Base-by-base conservation (phyloP, 2,113 vertebrate species). In the Elachura formosa region DNA sequence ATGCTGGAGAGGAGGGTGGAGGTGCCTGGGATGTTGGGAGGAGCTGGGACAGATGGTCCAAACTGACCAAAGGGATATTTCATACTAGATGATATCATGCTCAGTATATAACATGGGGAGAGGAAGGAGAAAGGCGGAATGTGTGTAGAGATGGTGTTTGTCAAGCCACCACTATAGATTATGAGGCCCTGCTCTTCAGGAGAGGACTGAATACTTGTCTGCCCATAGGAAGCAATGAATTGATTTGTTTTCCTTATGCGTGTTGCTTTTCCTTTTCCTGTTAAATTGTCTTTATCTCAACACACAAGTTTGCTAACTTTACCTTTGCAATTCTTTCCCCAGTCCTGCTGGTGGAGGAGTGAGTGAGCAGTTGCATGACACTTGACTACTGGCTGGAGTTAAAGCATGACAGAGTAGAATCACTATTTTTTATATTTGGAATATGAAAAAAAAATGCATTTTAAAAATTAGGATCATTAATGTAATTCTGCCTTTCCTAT, bases 111-210 rank as follows among this genome's bases (percentile, higher is more conserved):
- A 34, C 62, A 4, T 15, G 29, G 10, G 23, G 23, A 5, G 8
- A 62, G 49, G 48, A 75, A 48, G 31, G 21, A 80, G 51, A 28
- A 51, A 36, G 8, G 10, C 5, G 4, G 20, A 8, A 26, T 14
- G 6, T 52, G 38, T 55, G 26, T 9, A 41, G 31, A 48, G 17
- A 41, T 36, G 23, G 12, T 12, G 7, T 40, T 75, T 46, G 17
- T 33, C 40, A 62, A 48, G 22, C 21, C 49, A 62, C 34, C 0
- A 0, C 6, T 28, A 33, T 1, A 9, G 33, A 21, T 41, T 40
- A 23, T 48, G 41, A 21, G 48, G 21, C 16, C 13, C 52, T 45
- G 8, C 34, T 33, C 10, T 28, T 12, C 41, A 41, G 31, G 41
- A 62, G 21, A 54, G 24, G 12, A 5, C n/a, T 61, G 40, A 82